Evolutionary conservation across 1,140 invertebrate genomes (phyloP).

Genomic region (Leptonema lineaticorne): DNA sequence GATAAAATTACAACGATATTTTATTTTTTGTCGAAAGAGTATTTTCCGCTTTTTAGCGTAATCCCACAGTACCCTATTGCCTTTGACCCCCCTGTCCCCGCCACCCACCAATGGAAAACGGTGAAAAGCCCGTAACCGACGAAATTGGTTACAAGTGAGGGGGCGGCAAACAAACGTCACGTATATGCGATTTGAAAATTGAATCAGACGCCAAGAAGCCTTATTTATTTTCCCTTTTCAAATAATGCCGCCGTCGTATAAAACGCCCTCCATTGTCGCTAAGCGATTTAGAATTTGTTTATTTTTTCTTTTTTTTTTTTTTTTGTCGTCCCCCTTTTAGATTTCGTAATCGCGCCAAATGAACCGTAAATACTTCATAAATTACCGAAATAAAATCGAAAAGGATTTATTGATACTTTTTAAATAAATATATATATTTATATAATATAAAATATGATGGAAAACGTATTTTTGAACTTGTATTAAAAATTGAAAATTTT

Average conservation of each 20-base stretch:
- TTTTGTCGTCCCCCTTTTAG: neutral
- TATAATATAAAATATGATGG: too few relatives aligned
- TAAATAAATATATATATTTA: too few relatives aligned
- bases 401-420: too few relatives aligned
- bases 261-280: conserved; percentile 8
- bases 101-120: neutral
- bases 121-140: neutral
- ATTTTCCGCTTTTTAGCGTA: too few relatives aligned
- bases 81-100: too few relatives aligned
- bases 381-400: too few relatives aligned
- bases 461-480: neutral
- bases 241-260: too few relatives aligned
- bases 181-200: conserved; percentile 16
- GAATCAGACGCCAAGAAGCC: conserved; percentile 12
- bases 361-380: too few relatives aligned
- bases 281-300: conserved; percentile 11
- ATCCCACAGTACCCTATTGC: too few relatives aligned
- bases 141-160: conserved; percentile 14
- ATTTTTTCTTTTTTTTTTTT: conserved; percentile 4
- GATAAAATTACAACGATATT: too few relatives aligned
- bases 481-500: neutral
- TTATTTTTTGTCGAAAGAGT: too few relatives aligned
- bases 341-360: too few relatives aligned
- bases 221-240: conserved; percentile 18
- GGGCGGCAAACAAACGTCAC: conserved; percentile 18